phyloP scores from a whole-genome alignment of 2,797 vertebrate genomes.

The Spinus pinus region DNA sequence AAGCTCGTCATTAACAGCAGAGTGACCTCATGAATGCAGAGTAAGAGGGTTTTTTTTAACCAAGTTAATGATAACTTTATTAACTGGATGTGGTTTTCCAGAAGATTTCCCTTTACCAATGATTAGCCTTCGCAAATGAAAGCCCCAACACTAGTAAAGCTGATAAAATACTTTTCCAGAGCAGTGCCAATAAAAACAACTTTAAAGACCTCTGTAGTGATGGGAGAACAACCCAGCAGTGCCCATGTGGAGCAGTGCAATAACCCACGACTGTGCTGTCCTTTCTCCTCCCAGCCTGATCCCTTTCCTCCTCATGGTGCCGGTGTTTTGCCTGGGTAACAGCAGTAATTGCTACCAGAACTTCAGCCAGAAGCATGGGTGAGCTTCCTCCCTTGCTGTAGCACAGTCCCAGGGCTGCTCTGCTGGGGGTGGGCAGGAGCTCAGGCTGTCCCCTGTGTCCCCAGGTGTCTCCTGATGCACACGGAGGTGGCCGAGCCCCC shows the following conservation, averaged over 20 bases:
- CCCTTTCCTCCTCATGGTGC: conserved; percentile 83
- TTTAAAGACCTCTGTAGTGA: background rate
- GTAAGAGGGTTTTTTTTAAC: background rate
- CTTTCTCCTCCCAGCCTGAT: conserved; percentile 72
- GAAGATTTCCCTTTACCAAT: background rate
- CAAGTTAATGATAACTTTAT: background rate
- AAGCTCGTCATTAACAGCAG: background rate
- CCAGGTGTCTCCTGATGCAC: conserved; percentile 89
- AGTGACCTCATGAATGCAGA: background rate
- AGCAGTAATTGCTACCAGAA: conserved; percentile 80
- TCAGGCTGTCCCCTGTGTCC: conserved; percentile 48
- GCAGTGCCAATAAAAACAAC: background rate
- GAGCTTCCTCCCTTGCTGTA: background rate
- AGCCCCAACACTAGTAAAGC: background rate
- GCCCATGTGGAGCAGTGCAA: background rate
- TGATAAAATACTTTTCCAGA: background rate
- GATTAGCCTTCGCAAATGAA: background rate
- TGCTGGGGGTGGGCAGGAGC: background rate
- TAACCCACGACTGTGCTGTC: background rate
- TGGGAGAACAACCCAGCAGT: background rate
- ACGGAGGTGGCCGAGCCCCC: conserved; percentile 65
- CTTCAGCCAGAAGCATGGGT: conserved; percentile 84
- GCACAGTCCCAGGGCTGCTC: background rate
- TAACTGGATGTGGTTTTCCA: background rate
- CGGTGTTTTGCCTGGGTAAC: conserved; percentile 82